These are phyloP conservation scores for Drosophila conformis DNA, from an alignment of 2,888 invertebrate genomes.

Conservation along the genomic window DNA sequence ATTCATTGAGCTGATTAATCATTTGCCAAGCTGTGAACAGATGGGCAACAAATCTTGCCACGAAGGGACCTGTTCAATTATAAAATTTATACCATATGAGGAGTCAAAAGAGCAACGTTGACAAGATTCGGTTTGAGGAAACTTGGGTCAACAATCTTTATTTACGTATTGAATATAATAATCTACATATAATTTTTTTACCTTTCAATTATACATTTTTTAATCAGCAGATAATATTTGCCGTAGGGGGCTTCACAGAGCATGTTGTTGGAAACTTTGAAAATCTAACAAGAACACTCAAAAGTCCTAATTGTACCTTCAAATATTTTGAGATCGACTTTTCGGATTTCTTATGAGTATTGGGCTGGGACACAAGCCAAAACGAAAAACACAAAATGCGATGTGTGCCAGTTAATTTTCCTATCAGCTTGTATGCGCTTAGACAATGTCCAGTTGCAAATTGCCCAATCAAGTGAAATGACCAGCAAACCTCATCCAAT, in stretches of 20 bases:
- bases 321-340: conserved; percentile 10
- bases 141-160: neutral
- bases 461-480: conserved; percentile 75
- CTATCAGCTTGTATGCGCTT: conserved; percentile 66
- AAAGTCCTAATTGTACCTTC: neutral
- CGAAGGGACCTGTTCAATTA: neutral
- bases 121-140: neutral
- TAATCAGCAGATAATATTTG: neutral
- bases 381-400: conserved; percentile 43
- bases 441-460: conserved; percentile 66
- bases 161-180: neutral
- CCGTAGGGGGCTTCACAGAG: neutral
- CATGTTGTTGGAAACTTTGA: neutral
- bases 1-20: conserved; percentile 12
- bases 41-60: neutral
- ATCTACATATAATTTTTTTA: neutral
- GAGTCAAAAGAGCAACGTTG: neutral
- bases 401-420: conserved; percentile 72
- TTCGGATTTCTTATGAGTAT: conserved; percentile 34
- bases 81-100: neutral
- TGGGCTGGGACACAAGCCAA: conserved; percentile 11
- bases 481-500: conserved; percentile 47
- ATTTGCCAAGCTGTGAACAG: neutral
- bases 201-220: neutral
- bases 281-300: neutral